Evolutionary conservation across 2,113 vertebrate species (phyloP).

Genomic region (Pimephales promelas): DNA sequence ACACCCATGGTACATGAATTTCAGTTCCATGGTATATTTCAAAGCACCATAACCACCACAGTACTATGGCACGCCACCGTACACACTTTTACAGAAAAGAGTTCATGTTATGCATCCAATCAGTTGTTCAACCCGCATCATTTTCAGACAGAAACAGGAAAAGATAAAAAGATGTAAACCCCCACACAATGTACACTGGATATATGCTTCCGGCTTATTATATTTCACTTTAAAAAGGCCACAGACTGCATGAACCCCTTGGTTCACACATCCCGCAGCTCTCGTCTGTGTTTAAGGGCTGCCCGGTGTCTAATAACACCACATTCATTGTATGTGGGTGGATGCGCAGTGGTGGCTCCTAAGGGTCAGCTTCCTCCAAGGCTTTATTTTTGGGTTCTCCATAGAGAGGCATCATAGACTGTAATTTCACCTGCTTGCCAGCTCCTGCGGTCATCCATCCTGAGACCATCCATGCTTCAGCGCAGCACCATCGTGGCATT

Average conservation of each 20-base stretch:
- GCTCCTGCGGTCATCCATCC: conserved; percentile 47
- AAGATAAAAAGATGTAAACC: conserved; percentile 1
- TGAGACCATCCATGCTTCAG: conserved; percentile 34
- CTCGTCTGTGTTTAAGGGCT: conserved; percentile 67
- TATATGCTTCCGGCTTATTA: background rate
- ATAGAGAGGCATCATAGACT: conserved; percentile 50
- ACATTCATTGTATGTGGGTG: conserved; percentile 68
- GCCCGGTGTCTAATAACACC: conserved; percentile 68
- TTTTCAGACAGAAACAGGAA: background rate
- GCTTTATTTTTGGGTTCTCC: conserved; percentile 67
- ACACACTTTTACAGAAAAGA: background rate
- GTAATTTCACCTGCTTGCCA: conserved; percentile 51
- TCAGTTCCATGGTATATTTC: background rate
- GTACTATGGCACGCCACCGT: background rate
- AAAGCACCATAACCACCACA: background rate
- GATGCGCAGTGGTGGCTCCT: conserved; percentile 30
- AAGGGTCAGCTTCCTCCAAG: conserved; percentile 44
- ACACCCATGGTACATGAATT: background rate
- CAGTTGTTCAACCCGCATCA: background rate
- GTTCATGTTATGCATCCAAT: background rate
- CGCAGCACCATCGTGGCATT: conserved; percentile 42
- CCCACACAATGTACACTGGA: background rate
- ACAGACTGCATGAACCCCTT: background rate
- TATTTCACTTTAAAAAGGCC: conserved; percentile 10
- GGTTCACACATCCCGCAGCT: conserved; percentile 66